These are phyloP conservation scores for Scarus forsteni DNA, from an alignment of 2,797 vertebrate genomes.

Conservation along the genomic window DNA sequence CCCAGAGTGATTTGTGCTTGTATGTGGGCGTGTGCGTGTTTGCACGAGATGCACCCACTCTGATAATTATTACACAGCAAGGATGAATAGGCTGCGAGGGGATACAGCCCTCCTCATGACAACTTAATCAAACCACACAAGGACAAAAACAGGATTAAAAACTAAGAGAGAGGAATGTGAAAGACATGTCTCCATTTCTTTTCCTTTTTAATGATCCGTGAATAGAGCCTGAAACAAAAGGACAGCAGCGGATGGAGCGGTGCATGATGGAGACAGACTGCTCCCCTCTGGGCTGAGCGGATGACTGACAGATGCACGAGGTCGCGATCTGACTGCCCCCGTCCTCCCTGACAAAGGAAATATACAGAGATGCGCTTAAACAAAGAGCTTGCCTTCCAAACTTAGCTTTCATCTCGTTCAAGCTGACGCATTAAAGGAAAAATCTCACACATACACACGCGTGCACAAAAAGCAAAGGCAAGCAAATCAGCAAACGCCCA, in stretches of 20 bases:
- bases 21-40: slow-evolving; percentile 1
- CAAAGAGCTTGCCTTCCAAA: slow-evolving; percentile 58
- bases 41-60: slow-evolving; percentile 42
- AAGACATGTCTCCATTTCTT: slow-evolving; percentile 31
- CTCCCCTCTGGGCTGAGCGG: slow-evolving; percentile 61
- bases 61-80: slow-evolving; percentile 53
- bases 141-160: slow-evolving; percentile 71
- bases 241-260: slow-evolving; percentile 53
- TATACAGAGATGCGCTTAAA: slow-evolving; percentile 70
- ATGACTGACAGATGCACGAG: slow-evolving; percentile 71
- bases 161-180: slow-evolving; percentile 38
- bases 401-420: slow-evolving; percentile 55
- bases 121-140: slow-evolving; percentile 70
- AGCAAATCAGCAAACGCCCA: slow-evolving; percentile 47
- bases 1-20: not conserved
- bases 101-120: slow-evolving; percentile 49
- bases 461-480: slow-evolving; percentile 21
- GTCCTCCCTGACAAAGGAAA: slow-evolving; percentile 54
- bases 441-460: slow-evolving; percentile 12
- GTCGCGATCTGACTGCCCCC: slow-evolving; percentile 58
- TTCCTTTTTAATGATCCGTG: slow-evolving; percentile 60
- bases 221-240: slow-evolving; percentile 76
- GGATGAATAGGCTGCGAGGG: slow-evolving; percentile 46
- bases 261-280: slow-evolving; percentile 65
- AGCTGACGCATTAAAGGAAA: slow-evolving; percentile 50